A percentile compares a stretch with the other conserved stretches of the same genome.
phyloP scores from a whole-genome alignment of 1,140 invertebrate genomes.

The Pseudomyrmex pallidus region DNA sequence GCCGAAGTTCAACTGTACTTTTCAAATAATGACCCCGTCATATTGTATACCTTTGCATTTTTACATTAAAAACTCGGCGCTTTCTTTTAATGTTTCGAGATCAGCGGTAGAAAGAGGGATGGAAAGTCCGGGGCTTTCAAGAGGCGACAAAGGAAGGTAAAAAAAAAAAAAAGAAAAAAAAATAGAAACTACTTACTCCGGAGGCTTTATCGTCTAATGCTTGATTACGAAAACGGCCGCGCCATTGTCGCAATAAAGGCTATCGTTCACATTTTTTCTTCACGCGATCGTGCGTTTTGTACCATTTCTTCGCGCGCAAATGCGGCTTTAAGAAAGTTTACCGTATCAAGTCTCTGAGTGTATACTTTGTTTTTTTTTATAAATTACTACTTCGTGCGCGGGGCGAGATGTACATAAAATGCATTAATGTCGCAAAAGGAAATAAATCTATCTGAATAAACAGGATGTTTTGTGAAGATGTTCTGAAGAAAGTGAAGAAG shows the following conservation, averaged over 20 bases:
- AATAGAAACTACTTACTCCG: neutral
- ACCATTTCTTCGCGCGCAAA: too few species aligned
- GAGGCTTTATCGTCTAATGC: conserved; percentile 11
- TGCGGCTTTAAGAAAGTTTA: too few species aligned
- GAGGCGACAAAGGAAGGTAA: neutral
- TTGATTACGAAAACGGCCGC: neutral
- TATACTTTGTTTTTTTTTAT: too few species aligned
- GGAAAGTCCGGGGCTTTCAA: neutral
- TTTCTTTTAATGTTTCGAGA: conserved; percentile 76
- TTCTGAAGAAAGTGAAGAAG: too few species aligned
- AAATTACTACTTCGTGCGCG: too few species aligned
- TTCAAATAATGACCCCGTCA: conserved; percentile 82
- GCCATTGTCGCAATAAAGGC: neutral
- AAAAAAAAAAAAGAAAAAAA: neutral
- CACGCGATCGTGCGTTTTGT: neutral
- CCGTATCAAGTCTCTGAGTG: too few species aligned
- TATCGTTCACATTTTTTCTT: neutral
- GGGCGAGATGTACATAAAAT: too few species aligned
- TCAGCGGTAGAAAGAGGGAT: neutral
- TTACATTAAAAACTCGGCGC: conserved; percentile 76
- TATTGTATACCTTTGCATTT: conserved; percentile 84
- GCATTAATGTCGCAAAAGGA: too few species aligned
- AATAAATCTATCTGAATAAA: too few species aligned
- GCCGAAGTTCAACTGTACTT: conserved; percentile 78
- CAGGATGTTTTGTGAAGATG: too few species aligned